Base-by-base conservation (phyloP, 92 coral and sea anemone species). In the Epizoanthus ramosus region DNA sequence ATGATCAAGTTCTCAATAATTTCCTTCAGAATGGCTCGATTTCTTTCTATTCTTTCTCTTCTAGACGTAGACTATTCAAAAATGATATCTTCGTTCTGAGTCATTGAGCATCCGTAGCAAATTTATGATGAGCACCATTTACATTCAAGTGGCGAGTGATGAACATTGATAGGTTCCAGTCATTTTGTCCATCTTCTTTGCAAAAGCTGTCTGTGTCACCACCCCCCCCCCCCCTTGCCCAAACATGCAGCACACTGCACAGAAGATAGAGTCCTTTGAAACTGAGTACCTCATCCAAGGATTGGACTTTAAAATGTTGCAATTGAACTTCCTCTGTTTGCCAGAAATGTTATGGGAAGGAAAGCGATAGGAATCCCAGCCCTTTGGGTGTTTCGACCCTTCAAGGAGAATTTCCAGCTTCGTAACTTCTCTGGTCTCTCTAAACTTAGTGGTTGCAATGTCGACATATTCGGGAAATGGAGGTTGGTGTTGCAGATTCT, bases 381-480 rank as follows among this genome's bases (percentile, higher is more conserved):
- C 82, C 31, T 77, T 77, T 77, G 82, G 82, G 71, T 77, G 82
- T 35, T 60, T 77, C 58, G 56, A 37, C 57, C 69, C 39, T 63
- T 77, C 83, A 60, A 77, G 83, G 71, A 77, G 83, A 77, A 77
- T 77, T 59, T 19, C 57, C n/a, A 77, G 71, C 71, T 77, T 77
- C 35, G 41, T 77, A 59, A 60, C 71, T 35, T 77, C 82, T 59
- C 71, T 63, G 68, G 83, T 77, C 83, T 77, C 71, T 5, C 71
- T 37, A 77, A 77, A 77, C 71, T 59, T 59, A 77, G 83, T 77
- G 71, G 83, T 59, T 77, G 71, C 82, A 23, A 75, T 75, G 80
- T 75, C 80, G 24, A 75, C 80, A 75, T 75, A 75, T 75, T 75
- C 47, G 50, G 82, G 82, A 63, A 77, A 77, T 77, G 82, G 82